Evolutionary conservation across 2,888 invertebrate species (phyloP), one percentile per base, ranked within the genome.

Genomic region (Leptura quadrifasciata): DNA sequence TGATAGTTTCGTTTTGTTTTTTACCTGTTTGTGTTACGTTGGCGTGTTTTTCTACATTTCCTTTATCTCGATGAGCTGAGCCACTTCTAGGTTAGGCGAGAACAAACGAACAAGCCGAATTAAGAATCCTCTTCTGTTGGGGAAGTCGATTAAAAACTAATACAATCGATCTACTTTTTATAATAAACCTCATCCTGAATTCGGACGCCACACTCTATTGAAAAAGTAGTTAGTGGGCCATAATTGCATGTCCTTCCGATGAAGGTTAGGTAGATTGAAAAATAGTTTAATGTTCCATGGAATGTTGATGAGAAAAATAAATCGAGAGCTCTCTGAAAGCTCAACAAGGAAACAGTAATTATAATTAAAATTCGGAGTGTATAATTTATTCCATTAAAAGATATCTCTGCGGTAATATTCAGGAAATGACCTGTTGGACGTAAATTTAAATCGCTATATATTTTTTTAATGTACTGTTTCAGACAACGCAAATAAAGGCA

Each of bases 271-370:
- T 17, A 63, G 39, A 63, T 63, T 63, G 39, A 63, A 63, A 63
- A 63, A 63, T 47, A 63, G 63, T 63, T 63, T 63, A 63, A 63
- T 63, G 63, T 63, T 20, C 20, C 20, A 12, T 39, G 63, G 63
- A 63, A 20, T 9, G 39, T 20, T 24, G 31, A 39, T 10, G 24
- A 39, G 20, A 20, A 21, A 63, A 63, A 63, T 63, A 63, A 63
- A 63, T 63, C 20, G 63, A 39, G 47, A 27, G 24, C 2, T 39
- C 20, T 39, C 20, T 15, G 17, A 39, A 20, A 21, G 20, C 20
- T 21, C 63, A 63, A 20, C 39, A 63, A 47, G 63, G 21, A 63
- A 39, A 31, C 17, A 31, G 31, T 31, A 61, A 61, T 61, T 61
- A 21, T 47, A 47, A 47, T n/a, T 47, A 31, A 58, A 58, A 3